phyloP scores from a whole-genome alignment of 2,797 vertebrate species.

The Phalloptychus januarius region DNA sequence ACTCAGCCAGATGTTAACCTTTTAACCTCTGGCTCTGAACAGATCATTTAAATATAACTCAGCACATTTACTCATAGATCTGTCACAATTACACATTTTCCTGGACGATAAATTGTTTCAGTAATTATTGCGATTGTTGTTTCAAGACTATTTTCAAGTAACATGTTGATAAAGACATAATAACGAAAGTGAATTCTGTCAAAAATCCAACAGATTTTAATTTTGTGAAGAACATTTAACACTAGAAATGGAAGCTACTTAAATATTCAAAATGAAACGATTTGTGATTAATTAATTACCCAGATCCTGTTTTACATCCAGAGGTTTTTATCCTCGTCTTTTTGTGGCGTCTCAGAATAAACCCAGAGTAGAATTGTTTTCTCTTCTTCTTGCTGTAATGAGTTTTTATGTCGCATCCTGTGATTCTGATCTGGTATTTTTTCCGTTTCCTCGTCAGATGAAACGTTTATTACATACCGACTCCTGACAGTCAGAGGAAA shows the following conservation, averaged over 20 bases:
- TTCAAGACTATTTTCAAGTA: no score
- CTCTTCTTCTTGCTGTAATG: constrained; percentile 24
- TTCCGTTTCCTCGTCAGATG: constrained; percentile 44
- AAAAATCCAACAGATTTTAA: no score
- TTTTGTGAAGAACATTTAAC: no score
- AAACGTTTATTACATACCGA: constrained; percentile 63
- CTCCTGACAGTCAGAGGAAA: constrained; percentile 26
- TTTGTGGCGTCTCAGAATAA: neutral
- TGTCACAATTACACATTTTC: no score
- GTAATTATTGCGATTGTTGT: no score
- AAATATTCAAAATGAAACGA: no score
- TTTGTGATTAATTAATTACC: no score
- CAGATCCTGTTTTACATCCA: neutral
- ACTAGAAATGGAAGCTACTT: no score
- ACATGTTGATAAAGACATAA: no score
- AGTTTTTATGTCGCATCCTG: constrained; percentile 37
- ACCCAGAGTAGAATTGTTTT: neutral
- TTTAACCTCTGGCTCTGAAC: neutral
- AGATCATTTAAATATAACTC: neutral
- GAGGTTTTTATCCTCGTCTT: neutral
- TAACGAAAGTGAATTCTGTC: no score
- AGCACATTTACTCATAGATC: neutral
- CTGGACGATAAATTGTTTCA: no score
- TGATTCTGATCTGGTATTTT: constrained; percentile 56
- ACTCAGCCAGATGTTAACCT: neutral